Evolutionary conservation across 30 jellyfish, hydroid and myxozoan genomes (phyloP), one percentile per base, ranked within the genome.

Genomic region (Aurelia aurita): DNA sequence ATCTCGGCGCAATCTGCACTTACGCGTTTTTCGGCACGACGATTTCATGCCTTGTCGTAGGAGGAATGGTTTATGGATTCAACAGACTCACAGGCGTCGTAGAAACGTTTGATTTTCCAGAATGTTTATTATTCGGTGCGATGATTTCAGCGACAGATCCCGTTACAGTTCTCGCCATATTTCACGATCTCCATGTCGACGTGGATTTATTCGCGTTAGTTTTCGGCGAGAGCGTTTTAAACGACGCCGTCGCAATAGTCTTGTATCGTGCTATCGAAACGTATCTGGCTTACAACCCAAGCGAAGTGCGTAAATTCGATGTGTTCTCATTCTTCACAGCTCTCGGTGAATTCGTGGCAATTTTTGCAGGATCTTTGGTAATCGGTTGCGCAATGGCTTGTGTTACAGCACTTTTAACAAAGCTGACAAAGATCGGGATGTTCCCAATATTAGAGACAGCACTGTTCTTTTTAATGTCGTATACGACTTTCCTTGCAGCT

Each of bases 71-170:
- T 26, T 96, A 85, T 59, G 91, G 84, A n/a, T 96, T 86, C 88
- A 91, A 90, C 84, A 72, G 86, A 58, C 64, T 87, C 53, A 90
- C 98, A 0, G 98, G 98, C 15, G 98, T 91, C 12, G 90, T 90
- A 19, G 98, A 95, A 44, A 91, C 97, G 15, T 96, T 90, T 71
- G 98, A 90, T 32, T 96, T 96, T 73, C 96, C 99, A 67, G 99
- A 96, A 72, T 90, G 99, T 58, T 58, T 96, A 27, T 91, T 96
- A 15, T 96, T 96, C 74, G 99, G 99, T 14, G 99, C 99, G 26
- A 96, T 96, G 98, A 96, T 96, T 12, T 96, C 99, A 15, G 99
- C 99, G 22, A 96, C 99, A 20, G 99, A 96, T 83, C 99, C 99
- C 12, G 99, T 96, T 2, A 96, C 99, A 1, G 98, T 96, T 29